Base-by-base conservation (phyloP, 2,113 vertebrate genomes). In the Nycticorax nycticorax region DNA sequence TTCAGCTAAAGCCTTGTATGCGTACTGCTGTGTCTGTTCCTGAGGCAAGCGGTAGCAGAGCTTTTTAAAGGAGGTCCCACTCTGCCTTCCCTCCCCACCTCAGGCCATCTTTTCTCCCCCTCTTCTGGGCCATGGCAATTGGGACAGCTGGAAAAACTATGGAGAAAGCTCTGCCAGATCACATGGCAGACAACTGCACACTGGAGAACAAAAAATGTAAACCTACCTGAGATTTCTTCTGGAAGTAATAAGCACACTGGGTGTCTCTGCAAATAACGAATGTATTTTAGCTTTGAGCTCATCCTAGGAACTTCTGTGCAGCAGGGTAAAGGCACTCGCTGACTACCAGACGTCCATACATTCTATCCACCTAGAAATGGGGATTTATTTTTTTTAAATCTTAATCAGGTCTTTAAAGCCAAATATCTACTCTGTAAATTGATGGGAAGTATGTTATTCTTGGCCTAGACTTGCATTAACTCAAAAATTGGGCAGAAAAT, bases 401-500 rank as follows among this genome's bases (percentile, higher is more conserved):
- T 60, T 82, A 88, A 80, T 62, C 50, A 43, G 23, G 28, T 72
- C 55, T 75, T 64, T 41, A 87, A 79, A 88, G 68, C 21, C 45
- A 92, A 88, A 39, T 56, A 72, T 63, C 28, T 78, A 78, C 63
- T 76, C 86, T 93, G 47, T 62, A 93, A 94, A 95, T 63, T 78
- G 79, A 88, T 80, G 57, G 33, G 16, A 93, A 82, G 21, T 32
- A 71, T 35, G 48, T 90, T 96, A 96, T 96, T 97, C 97, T 92
- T 95, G 84, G 87, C 55, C 56, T 37, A 47, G 41, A 48, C 52
- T 68, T 53, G 50, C 56, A 78, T 81, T 94, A 92, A 95, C 90
- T 97, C 69, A 93, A 77, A 88, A 95, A 53, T 92, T 92, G 93
- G 64, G 85, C 59, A 93, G 91, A 96, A 92, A 92, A 93, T 63